Conservation (phyloP, 2,113 vertebrate species). For the Tychaedon coryphoeus region DNA sequence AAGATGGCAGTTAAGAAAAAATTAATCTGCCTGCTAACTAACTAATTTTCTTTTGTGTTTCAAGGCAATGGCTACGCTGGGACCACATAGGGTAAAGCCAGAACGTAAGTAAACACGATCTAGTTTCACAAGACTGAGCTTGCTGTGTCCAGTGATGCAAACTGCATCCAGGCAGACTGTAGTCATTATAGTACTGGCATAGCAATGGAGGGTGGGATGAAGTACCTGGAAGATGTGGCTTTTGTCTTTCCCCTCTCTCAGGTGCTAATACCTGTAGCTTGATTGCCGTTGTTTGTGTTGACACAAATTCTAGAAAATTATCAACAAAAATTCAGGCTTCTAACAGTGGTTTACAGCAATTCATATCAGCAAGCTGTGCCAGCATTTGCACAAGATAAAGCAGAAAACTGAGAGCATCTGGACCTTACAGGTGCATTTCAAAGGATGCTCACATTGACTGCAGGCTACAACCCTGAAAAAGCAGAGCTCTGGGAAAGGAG, state of each 20-base stretch:
- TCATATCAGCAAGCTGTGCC: neutral
- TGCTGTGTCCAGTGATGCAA: neutral
- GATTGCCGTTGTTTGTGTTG: neutral
- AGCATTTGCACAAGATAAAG: neutral
- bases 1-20: neutral
- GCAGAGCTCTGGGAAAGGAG: neutral
- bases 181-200: neutral
- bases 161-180: neutral
- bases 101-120: constrained; percentile 81
- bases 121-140: neutral
- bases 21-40: neutral
- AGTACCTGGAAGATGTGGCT: neutral
- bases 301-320: neutral
- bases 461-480: neutral
- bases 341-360: neutral
- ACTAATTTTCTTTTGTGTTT: neutral
- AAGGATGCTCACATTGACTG: neutral
- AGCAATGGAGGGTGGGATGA: neutral
- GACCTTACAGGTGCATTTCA: neutral
- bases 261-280: neutral
- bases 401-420: neutral
- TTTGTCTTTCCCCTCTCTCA: neutral
- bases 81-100: constrained; percentile 89
- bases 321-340: neutral
- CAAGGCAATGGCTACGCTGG: constrained; percentile 92